Percentiles rank a stretch among this genome's conserved stretches.
Conservation (phyloP, 2,797 vertebrate genomes). For the Paramormyrops hopkinsi region DNA sequence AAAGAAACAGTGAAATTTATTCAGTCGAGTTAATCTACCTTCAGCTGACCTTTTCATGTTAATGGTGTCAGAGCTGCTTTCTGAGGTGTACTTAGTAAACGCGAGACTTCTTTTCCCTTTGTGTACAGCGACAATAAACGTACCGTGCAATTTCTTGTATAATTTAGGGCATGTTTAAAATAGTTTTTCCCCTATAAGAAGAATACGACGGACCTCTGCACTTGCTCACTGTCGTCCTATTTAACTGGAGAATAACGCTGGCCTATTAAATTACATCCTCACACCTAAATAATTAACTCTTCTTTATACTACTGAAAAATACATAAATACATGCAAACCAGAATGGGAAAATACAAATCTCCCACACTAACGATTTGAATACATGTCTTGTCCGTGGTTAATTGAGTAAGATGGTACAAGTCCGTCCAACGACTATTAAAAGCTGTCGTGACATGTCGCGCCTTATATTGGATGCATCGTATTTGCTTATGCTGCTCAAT, state of each 20-base stretch:
- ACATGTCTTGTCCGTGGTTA: background rate
- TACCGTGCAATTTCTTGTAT: background rate
- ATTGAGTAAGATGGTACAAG: background rate
- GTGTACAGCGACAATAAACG: background rate
- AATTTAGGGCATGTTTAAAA: conserved; percentile 1
- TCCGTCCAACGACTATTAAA: background rate
- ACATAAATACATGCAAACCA: conserved; percentile 15
- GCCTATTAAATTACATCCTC: conserved; percentile 1
- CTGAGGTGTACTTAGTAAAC: background rate
- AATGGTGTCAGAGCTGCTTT: background rate
- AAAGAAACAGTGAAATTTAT: background rate
- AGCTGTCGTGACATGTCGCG: background rate
- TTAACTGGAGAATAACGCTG: background rate
- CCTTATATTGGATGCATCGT: background rate
- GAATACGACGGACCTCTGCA: background rate
- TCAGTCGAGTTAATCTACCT: background rate
- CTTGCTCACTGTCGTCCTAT: background rate
- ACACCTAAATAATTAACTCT: conserved; percentile 1
- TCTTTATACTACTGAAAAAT: conserved; percentile 7
- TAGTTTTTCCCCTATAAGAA: background rate
- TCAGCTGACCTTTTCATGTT: conserved; percentile 7
- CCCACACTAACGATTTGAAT: background rate
- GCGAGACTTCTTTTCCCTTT: background rate
- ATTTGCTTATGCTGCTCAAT: background rate
- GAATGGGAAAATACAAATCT: background rate